A percentile compares a stretch with the other conserved stretches of the same genome.
phyloP scores from a whole-genome alignment of 2,113 vertebrate species.

The Felis chaus region DNA sequence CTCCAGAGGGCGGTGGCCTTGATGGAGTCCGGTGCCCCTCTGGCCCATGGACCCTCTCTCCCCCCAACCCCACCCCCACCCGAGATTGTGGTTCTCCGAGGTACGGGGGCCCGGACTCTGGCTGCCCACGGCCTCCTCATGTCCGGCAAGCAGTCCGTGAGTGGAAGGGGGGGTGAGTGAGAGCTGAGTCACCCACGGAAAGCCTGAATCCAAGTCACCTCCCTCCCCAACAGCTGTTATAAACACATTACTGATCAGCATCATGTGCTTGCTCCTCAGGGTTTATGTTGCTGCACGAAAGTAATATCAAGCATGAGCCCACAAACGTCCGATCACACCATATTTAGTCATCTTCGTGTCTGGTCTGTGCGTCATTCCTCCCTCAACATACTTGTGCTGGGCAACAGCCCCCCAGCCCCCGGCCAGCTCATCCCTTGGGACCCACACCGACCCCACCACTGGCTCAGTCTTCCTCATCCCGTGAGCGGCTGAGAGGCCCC shows the following conservation, averaged over 20 bases:
- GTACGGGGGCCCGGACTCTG: rapidly evolving
- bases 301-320: background rate
- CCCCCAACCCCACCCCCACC: background rate
- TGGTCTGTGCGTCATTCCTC: background rate
- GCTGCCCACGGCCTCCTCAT: background rate
- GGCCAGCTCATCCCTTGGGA: background rate
- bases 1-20: background rate
- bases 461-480: rapidly evolving
- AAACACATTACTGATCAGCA: constrained; percentile 22
- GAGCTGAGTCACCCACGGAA: constrained; percentile 44
- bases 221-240: background rate
- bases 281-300: constrained; percentile 49
- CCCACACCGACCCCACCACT: rapidly evolving
- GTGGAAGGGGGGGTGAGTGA: background rate
- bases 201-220: background rate
- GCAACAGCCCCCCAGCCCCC: background rate
- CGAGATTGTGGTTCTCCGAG: rapidly evolving
- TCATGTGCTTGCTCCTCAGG: constrained; percentile 38
- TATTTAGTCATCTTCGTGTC: background rate
- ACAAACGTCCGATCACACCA: background rate
- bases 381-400: background rate
- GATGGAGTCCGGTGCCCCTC: rapidly evolving
- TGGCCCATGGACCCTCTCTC: no score
- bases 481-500: rapidly evolving
- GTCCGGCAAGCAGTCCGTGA: background rate